Evolutionary conservation across 2,113 vertebrate genomes (phyloP), one percentile per base, ranked within the genome.

Genomic region (Monarcha castaneiventris): DNA sequence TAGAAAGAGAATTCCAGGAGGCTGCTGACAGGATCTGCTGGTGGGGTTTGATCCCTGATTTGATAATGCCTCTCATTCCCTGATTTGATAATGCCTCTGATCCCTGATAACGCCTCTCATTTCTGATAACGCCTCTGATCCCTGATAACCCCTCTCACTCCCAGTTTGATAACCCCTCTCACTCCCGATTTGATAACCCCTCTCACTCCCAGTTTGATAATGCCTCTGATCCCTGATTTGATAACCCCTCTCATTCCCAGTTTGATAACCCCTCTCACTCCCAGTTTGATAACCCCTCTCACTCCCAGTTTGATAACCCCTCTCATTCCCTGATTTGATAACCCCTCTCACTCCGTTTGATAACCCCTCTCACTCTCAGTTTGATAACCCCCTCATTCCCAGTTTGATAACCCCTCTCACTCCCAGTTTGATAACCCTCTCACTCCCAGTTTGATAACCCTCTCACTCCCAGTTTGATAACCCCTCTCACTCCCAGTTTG

Each of bases 401-500:
- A 9, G 37, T 54, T 18, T 30, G 52, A 54, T 54, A 55, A 32
- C 1, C 11, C 54, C 54, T 55, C 29, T 30, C 16, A 1, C 30
- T 15, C n/a, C n/a, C 4, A 19, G 35, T 48, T 21, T 48, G 43
- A 15, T 21, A 33, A 33, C 3, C 0, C 43, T 7, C 71, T 32
- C 10, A 5, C 16, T 22, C 30, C 21, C 10, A 15, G 15, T 51
- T 49, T 15, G 25, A 67, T 46, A n/a, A n/a, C n/a, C n/a, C n/a
- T n/a, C n/a, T n/a, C n/a, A n/a, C n/a, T n/a, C n/a, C n/a, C n/a
- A n/a, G n/a, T n/a, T n/a, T 48, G 43, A 15, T 21, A 41, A 41
- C 3, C 0, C 44, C 9, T 32, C 54, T 41, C 8, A 4, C 16
- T 23, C 23, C 22, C 8, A 8, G 11, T 29, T 52, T 52, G 51